phyloP scores from a whole-genome alignment of 2,797 vertebrate species.

The Sandelia bainsii region DNA sequence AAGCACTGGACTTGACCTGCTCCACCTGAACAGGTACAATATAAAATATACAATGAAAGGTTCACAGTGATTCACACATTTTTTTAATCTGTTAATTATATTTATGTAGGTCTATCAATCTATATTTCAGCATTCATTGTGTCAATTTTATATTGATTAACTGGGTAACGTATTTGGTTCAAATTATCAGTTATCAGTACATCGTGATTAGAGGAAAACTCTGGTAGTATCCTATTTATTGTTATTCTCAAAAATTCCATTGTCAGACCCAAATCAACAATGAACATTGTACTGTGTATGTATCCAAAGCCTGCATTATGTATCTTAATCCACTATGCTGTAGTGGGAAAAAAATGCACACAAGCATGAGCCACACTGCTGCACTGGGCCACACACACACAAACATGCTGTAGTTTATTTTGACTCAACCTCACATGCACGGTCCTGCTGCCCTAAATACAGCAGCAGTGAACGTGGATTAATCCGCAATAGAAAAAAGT shows the following conservation, averaged over 20 bases:
- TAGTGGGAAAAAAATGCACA: too few species aligned
- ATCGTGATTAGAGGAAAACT: too few species aligned
- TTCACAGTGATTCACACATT: background rate
- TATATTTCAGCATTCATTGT: too few species aligned
- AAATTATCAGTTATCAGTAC: too few species aligned
- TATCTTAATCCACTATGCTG: background rate
- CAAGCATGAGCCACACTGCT: too few species aligned
- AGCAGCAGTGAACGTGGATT: background rate
- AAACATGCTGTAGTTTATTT: too few species aligned
- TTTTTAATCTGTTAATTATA: background rate
- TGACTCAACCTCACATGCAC: too few species aligned
- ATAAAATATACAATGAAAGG: background rate
- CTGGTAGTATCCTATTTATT: too few species aligned
- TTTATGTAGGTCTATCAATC: background rate
- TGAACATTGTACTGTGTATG: too few species aligned
- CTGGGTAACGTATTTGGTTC: too few species aligned
- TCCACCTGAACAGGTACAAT: slow-evolving; percentile 50
- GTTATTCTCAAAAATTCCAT: background rate
- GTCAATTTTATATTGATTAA: too few species aligned
- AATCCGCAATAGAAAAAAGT: background rate
- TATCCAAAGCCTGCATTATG: background rate
- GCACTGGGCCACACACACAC: too few species aligned
- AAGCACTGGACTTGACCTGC: slow-evolving; percentile 67
- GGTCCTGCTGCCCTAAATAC: background rate
- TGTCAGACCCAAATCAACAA: background rate